Percentiles rank a stretch among this genome's conserved stretches.
Evolutionary conservation across 2,113 vertebrate genomes (phyloP).

Genomic region (Eulemur macaco): DNA sequence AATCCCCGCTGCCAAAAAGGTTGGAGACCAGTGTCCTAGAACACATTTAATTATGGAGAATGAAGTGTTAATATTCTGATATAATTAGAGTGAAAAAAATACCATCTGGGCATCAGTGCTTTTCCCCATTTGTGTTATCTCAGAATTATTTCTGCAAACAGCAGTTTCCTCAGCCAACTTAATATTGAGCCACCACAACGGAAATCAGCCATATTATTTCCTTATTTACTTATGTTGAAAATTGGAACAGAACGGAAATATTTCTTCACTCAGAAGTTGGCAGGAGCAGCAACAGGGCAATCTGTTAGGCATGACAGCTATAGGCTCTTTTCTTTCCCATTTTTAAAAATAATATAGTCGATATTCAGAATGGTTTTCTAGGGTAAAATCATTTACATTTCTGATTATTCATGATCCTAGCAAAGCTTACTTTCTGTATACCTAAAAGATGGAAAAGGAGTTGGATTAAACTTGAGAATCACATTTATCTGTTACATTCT

Average conservation of each 20-base stretch:
- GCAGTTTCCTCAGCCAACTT: slow-evolving; percentile 60
- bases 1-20: no score
- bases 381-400: slow-evolving; percentile 46
- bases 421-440: slow-evolving; percentile 24
- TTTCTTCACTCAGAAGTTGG: slow-evolving; percentile 60
- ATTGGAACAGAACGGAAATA: slow-evolving; percentile 54
- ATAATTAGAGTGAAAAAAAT: slow-evolving; percentile 52
- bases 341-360: slow-evolving; percentile 28
- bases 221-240: slow-evolving; percentile 70
- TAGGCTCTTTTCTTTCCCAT: neutral
- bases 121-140: slow-evolving; percentile 33
- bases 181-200: slow-evolving; percentile 40
- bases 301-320: slow-evolving; percentile 56
- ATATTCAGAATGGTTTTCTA: slow-evolving; percentile 46
- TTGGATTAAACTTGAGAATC: slow-evolving; percentile 21
- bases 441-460: slow-evolving; percentile 34
- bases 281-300: slow-evolving; percentile 53
- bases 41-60: slow-evolving; percentile 45
- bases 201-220: slow-evolving; percentile 69
- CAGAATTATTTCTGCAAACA: slow-evolving; percentile 60
- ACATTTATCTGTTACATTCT: neutral
- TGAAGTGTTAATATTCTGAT: slow-evolving; percentile 31
- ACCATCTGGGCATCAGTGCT: slow-evolving; percentile 49
- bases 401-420: slow-evolving; percentile 59
- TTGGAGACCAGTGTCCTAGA: neutral